Percentiles rank a stretch among this genome's conserved stretches.
Evolutionary conservation across 2,888 invertebrate species (phyloP).

Genomic region (Choreutis nemorana): DNA sequence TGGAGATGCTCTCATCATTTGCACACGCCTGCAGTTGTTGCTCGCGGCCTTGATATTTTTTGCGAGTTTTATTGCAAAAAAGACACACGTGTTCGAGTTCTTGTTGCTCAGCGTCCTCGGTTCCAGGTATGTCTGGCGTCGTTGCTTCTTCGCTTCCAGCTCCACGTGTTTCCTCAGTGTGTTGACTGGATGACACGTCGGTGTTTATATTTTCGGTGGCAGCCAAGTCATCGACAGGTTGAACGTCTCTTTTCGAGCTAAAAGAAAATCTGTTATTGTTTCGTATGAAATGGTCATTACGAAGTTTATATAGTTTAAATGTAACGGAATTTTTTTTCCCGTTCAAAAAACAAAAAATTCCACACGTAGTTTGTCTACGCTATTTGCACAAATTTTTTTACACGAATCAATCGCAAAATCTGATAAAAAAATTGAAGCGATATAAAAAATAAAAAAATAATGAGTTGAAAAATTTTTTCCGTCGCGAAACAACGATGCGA

Average conservation of each 20-base stretch:
- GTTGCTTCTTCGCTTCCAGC: constrained; percentile 2
- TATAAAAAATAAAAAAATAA: not conserved
- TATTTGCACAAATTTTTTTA: not conserved
- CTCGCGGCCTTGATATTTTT: constrained; percentile 4
- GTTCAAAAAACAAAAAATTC: not conserved
- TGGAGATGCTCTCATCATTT: not conserved
- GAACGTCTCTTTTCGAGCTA: not conserved
- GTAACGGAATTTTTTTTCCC: not conserved
- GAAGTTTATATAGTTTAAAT: not conserved
- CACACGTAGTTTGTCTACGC: not conserved
- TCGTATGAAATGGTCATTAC: constrained; percentile 1
- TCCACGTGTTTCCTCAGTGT: not conserved
- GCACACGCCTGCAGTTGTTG: not conserved
- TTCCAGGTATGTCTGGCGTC: not conserved
- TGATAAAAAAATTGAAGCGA: not conserved
- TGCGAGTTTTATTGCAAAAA: constrained; percentile 3
- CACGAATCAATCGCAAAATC: not conserved
- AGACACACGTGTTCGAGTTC: constrained; percentile 3
- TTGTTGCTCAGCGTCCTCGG: not conserved
- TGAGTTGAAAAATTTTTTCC: not conserved
- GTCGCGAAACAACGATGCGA: not conserved
- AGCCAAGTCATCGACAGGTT: not conserved
- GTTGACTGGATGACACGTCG: constrained; percentile 1
- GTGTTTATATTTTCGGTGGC: constrained; percentile 1
- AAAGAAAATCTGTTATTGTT: constrained; percentile 1